Percentiles rank a stretch among this genome's conserved stretches.
Evolutionary conservation across 2,888 invertebrate genomes (phyloP).

Genomic region (Drosophila atroscutellata): DNA sequence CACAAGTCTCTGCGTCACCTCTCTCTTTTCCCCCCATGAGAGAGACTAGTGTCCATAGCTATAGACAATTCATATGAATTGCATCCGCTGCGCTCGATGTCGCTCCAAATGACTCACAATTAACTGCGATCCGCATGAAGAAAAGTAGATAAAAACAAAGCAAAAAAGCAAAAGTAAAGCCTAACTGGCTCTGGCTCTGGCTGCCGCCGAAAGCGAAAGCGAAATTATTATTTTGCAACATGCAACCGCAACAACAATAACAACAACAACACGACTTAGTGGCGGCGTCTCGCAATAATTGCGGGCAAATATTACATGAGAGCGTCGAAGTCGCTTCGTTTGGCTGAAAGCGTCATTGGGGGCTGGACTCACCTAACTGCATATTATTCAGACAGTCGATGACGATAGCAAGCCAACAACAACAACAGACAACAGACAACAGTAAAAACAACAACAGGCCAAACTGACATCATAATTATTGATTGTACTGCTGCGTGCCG

Average conservation of each 20-base stretch:
- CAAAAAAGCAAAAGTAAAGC: slow-evolving; percentile 32
- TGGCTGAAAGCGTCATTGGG: slow-evolving; percentile 35
- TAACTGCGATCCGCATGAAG: slow-evolving; percentile 60
- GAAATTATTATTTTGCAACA: slow-evolving; percentile 77
- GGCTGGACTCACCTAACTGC: slow-evolving; percentile 48
- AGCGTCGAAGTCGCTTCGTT: slow-evolving; percentile 25
- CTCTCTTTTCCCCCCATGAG: background rate
- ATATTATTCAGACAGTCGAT: slow-evolving; percentile 63
- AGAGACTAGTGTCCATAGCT: slow-evolving; percentile 5
- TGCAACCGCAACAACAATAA: slow-evolving; percentile 69
- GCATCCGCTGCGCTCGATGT: slow-evolving; percentile 54
- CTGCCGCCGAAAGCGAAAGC: slow-evolving; percentile 63
- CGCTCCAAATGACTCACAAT: slow-evolving; percentile 74
- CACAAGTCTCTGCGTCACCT: background rate
- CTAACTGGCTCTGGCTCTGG: slow-evolving; percentile 42
- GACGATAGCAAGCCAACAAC: slow-evolving; percentile 56
- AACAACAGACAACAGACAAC: slow-evolving; percentile 33
- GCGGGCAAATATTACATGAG: slow-evolving; percentile 76
- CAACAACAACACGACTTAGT: slow-evolving; percentile 37
- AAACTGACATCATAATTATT: slow-evolving; percentile 72
- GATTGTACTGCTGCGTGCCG: slow-evolving; percentile 48
- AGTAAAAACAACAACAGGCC: slow-evolving; percentile 15
- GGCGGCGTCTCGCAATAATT: slow-evolving; percentile 72
- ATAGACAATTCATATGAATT: slow-evolving; percentile 33
- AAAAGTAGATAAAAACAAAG: slow-evolving; percentile 16